Conservation (phyloP, 2,113 vertebrate genomes). For the Stegostoma tigrinum region DNA sequence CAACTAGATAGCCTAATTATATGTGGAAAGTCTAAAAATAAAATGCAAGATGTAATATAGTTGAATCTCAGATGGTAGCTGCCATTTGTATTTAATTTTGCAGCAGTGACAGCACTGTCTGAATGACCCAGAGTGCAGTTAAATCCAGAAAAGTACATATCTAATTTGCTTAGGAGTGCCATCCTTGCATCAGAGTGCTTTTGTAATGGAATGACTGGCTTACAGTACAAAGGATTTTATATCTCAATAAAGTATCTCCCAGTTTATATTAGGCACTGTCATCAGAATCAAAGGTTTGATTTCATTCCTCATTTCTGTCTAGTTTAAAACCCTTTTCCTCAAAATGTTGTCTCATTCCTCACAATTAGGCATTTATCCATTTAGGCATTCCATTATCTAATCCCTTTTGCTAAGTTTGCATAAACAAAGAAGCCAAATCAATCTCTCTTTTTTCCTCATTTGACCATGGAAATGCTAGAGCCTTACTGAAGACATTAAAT, state of each 20-base stretch:
- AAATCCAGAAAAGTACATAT: neutral
- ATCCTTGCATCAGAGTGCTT: neutral
- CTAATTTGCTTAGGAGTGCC: neutral
- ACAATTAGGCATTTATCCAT: too few relatives aligned
- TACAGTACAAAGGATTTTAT: neutral
- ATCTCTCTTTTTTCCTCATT: neutral
- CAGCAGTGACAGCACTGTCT: neutral
- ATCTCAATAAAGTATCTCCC: neutral
- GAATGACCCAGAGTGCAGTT: neutral
- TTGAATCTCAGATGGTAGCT: neutral
- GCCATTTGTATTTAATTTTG: conserved; percentile 24
- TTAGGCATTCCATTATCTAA: neutral
- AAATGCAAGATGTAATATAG: conserved; percentile 15
- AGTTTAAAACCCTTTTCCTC: neutral
- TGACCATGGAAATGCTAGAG: neutral
- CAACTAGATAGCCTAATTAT: conserved; percentile 57
- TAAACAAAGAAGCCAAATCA: neutral
- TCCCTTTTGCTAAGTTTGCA: neutral
- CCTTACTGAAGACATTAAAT: neutral
- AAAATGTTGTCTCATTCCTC: neutral
- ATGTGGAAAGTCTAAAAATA: conserved; percentile 44
- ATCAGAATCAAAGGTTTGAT: neutral
- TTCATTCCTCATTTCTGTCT: neutral
- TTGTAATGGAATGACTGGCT: neutral
- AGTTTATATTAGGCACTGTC: neutral